Evolutionary conservation across 2,797 vertebrate species (phyloP).

Genomic region (Paratrypauchen microcephalus): DNA sequence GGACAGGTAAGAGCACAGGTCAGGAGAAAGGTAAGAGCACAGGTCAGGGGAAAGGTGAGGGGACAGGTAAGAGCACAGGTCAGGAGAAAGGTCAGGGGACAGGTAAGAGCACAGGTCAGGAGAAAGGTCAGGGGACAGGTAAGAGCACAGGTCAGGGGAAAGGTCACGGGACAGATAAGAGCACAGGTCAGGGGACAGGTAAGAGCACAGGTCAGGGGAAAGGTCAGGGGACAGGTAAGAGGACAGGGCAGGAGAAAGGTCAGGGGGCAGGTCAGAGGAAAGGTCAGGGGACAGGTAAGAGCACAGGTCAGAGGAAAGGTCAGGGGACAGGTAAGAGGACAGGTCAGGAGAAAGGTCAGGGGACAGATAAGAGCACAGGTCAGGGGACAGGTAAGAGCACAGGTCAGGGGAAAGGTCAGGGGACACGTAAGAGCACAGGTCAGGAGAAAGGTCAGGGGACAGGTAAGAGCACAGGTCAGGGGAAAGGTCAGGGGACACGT

Average conservation of each 20-base stretch:
- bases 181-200: conserved; percentile 31
- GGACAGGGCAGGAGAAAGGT: conserved; percentile 20
- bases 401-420: too few relatives aligned
- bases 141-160: not conserved
- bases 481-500: conserved; percentile 28
- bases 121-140: too few relatives aligned
- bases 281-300: conserved; percentile 28
- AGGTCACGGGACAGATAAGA: conserved; percentile 24
- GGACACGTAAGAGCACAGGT: conserved; percentile 32
- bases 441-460: too few relatives aligned
- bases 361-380: conserved; percentile 20
- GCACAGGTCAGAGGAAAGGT: conserved; percentile 31
- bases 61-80: too few relatives aligned
- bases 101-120: too few relatives aligned
- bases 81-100: conserved; percentile 21
- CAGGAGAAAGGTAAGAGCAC: conserved; percentile 24
- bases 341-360: conserved; percentile 11
- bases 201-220: conserved; percentile 31
- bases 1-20: conserved; percentile 37
- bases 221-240: too few relatives aligned
- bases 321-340: not conserved
- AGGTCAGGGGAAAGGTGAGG: conserved; percentile 1
- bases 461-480: not conserved
- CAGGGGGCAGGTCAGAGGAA: not conserved
- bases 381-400: not conserved